Base-by-base conservation (phyloP, 2,797 vertebrate genomes). In the Acanthurus lineatus region DNA sequence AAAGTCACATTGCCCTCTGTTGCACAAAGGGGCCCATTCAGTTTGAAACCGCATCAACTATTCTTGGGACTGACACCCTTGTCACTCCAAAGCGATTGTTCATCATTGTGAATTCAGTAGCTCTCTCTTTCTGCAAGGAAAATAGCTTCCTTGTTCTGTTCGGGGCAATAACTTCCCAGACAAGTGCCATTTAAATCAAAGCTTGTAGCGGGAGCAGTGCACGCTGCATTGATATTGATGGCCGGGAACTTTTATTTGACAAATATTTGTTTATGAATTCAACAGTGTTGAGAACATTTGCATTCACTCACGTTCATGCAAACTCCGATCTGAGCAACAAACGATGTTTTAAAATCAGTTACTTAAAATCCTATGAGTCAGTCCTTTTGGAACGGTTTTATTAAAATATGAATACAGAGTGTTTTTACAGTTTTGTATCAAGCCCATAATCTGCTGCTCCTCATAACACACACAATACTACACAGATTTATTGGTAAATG, bases 101-200 rank as follows among this genome's bases (percentile, higher is more conserved):
- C 56, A 74, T 86, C 83, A 86, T 79, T 85, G 81, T 87, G 79
- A 77, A 86, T 87, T 89, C 87, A 89, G 81, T 70, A 44, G 69
- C 72, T 16, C 76, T 87, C 64, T 71, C 72, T 75, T 84, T 85
- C 83, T 87, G 89, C 83, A 40, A 74, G 79, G 73, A 86, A 88
- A 89, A 89, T 83, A 80, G 71, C 84, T 86, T 88, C 77, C 88
- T 85, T 86, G 73, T 86, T 89, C 85, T 83, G 76, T 86, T 88
- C 76, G 78, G 64, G 75, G 71, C 82, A 82, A 70, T 88, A 84
- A 85, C 87, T 90, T 90, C 65, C 64, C 59, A 83, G 82, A 88
- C 76, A 89, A 87, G 75, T 90, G 81, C 62, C 77, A 87, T 89
- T 91, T 82, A 56, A 86, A 86, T 88, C 84, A 85, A 88, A 86